These are phyloP conservation scores for Silurus lanzhouensis DNA, from an alignment of 2,797 vertebrate genomes.

Conservation along the genomic window DNA sequence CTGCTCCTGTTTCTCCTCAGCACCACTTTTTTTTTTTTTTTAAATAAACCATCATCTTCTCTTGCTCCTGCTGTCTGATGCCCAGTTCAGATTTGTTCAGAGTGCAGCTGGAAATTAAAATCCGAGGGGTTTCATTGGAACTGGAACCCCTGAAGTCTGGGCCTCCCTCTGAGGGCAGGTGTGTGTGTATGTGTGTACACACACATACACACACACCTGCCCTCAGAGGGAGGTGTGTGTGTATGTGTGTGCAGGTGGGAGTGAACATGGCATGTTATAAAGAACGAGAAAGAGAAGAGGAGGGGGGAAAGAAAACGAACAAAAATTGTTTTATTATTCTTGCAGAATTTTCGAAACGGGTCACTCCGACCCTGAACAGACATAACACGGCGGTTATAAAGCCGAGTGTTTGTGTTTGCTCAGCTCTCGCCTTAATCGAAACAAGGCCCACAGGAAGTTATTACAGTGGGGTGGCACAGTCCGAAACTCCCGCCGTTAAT, in stretches of 20 bases:
- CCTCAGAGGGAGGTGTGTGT: conserved; percentile 11
- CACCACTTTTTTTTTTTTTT: conserved; percentile 47
- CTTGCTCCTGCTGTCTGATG: neutral
- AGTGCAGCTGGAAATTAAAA: neutral
- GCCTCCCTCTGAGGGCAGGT: conserved; percentile 11
- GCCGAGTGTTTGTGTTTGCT: conserved; percentile 68
- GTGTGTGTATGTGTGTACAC: conserved; percentile 20
- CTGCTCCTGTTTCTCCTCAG: conserved; percentile 65
- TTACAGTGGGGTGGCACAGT: conserved; percentile 52
- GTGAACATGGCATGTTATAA: conserved; percentile 11
- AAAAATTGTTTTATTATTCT: conserved; percentile 31
- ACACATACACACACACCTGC: too few species aligned
- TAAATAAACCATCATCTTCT: neutral
- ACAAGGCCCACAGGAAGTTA: conserved; percentile 63
- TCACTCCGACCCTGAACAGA: conserved; percentile 54
- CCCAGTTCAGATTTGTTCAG: too few species aligned
- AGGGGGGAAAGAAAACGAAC: neutral
- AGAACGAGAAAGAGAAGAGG: neutral
- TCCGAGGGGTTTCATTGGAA: neutral
- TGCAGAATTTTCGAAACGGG: conserved; percentile 20
- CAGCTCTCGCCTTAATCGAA: conserved; percentile 74
- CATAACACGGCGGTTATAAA: conserved; percentile 49
- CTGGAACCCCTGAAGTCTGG: neutral
- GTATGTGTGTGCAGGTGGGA: conserved; percentile 17
- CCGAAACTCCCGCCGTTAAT: conserved; percentile 52